Evolutionary conservation across 2,797 vertebrate genomes (phyloP), one percentile per base, ranked within the genome.

Genomic region (Acanthurus lineatus): DNA sequence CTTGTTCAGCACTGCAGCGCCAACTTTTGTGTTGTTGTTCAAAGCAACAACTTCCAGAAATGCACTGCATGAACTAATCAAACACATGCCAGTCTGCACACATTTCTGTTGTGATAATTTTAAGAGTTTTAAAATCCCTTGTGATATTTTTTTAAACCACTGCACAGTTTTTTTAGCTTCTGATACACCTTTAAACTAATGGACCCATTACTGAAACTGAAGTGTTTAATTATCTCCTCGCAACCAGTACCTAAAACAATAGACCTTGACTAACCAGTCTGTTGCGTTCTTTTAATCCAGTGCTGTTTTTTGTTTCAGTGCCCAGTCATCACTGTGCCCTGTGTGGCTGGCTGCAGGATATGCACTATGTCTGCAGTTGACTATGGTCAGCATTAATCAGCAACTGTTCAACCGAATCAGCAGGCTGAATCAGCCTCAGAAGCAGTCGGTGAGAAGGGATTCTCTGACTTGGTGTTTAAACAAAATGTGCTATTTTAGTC

Each of bases 361-460:
- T 59, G 52, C 48, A 32, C 58, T 15, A 44, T 19, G 63, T 59
- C n/a, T 48, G 25, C 25, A 1, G 42, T 45, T 53, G 28, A 52
- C 45, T 64, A 6, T 12, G 16, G 52, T 85, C 74, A 71, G 74
- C 74, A 53, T 53, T 67, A 53, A 67, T 35, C 44, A 49, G 14
- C n/a, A 40, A 45, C 6, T 3, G 4, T 53, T 75, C 7, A 60
- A 59, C 20, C 4, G 12, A 61, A 72, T 82, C 71, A 79, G 76
- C 79, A 65, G 0, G 60, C 5, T 16, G 42, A 42, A 48, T 53
- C 63, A 12, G 54, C 49, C 20, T 47, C 53, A 62, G 48, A 14
- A 49, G 32, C 9, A 64, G 44, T 9, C 15, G 48, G 40, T 4
- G 9, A 32, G 44, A 65, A 53, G 52, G 17, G 45, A 67, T 45